Evolutionary conservation across 2,797 vertebrate species (phyloP).

Genomic region (Eutrigla gurnardus): DNA sequence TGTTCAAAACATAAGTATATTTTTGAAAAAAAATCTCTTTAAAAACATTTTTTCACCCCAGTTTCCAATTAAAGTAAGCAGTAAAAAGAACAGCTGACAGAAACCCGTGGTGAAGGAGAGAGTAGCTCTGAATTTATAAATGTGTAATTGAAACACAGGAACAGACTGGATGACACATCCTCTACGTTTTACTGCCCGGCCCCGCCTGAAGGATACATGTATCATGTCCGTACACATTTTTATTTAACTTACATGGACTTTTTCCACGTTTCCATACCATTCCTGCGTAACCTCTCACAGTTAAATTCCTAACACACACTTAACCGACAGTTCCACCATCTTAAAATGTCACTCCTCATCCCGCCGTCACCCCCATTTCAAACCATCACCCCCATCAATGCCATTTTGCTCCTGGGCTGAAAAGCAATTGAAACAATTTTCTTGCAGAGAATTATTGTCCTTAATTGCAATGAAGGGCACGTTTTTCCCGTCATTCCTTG

Average conservation of each 20-base stretch:
- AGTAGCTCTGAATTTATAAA: not conserved
- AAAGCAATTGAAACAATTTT: constrained; percentile 87
- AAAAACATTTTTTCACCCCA: not conserved
- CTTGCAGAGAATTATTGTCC: constrained; percentile 83
- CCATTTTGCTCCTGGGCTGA: constrained; percentile 82
- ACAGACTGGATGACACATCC: constrained; percentile 27
- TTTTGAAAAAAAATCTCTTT: not conserved
- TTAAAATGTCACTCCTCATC: constrained; percentile 73
- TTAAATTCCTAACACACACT: constrained; percentile 60
- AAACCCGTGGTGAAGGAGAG: constrained; percentile 3
- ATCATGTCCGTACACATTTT: constrained; percentile 35
- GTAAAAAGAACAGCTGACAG: constrained; percentile 27
- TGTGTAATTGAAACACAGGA: constrained; percentile 23
- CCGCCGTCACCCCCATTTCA: constrained; percentile 73
- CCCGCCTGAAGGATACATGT: constrained; percentile 36
- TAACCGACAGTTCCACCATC: constrained; percentile 65
- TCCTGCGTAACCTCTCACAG: constrained; percentile 43
- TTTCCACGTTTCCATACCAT: constrained; percentile 35
- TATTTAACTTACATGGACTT: constrained; percentile 40
- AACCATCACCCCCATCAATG: constrained; percentile 82
- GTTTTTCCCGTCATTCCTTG: constrained; percentile 79
- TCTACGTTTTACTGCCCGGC: constrained; percentile 23
- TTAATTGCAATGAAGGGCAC: constrained; percentile 85
- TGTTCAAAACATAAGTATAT: not conserved
- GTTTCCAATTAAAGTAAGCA: constrained; percentile 12